Percentiles rank a stretch among this genome's conserved stretches.
Conservation (phyloP, 2,113 vertebrate genomes). For the Ardeotis arabs region DNA sequence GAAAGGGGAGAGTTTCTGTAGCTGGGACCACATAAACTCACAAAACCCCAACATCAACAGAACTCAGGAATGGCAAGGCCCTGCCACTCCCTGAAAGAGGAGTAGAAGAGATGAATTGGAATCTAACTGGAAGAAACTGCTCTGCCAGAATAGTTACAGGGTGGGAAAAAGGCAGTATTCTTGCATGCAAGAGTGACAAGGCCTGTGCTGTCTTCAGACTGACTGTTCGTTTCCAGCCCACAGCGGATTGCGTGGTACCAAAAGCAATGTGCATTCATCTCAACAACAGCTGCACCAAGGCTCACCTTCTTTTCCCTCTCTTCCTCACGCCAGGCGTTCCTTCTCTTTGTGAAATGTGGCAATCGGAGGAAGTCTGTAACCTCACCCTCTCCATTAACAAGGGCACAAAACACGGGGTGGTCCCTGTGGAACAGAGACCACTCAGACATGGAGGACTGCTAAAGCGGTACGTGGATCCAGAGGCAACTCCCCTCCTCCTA, state of each 20-base stretch:
- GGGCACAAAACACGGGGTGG: slow-evolving; percentile 94
- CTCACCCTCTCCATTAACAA: slow-evolving; percentile 95
- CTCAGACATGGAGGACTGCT: not conserved
- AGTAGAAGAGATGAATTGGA: not conserved
- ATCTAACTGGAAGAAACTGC: not conserved
- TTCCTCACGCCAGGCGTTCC: slow-evolving; percentile 95
- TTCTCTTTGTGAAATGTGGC: slow-evolving; percentile 94
- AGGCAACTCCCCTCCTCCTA: slow-evolving; percentile 42
- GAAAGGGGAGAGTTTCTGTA: not conserved
- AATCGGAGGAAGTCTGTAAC: slow-evolving; percentile 95
- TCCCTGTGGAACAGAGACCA: slow-evolving; percentile 77
- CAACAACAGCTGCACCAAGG: not conserved
- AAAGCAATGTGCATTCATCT: not conserved
- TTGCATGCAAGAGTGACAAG: not conserved
- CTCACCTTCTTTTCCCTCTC: slow-evolving; percentile 94
- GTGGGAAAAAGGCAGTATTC: not conserved
- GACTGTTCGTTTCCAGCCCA: not conserved
- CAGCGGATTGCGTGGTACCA: fast-evolving
- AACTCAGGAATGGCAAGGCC: not conserved
- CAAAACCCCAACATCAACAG: not conserved
- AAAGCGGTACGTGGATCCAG: not conserved
- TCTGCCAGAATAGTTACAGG: not conserved
- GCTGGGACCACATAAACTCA: not conserved
- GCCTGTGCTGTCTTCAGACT: not conserved
- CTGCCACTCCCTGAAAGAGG: not conserved